phyloP scores from a whole-genome alignment of 2,797 vertebrate species.

The Pseudochirops corinnae region DNA sequence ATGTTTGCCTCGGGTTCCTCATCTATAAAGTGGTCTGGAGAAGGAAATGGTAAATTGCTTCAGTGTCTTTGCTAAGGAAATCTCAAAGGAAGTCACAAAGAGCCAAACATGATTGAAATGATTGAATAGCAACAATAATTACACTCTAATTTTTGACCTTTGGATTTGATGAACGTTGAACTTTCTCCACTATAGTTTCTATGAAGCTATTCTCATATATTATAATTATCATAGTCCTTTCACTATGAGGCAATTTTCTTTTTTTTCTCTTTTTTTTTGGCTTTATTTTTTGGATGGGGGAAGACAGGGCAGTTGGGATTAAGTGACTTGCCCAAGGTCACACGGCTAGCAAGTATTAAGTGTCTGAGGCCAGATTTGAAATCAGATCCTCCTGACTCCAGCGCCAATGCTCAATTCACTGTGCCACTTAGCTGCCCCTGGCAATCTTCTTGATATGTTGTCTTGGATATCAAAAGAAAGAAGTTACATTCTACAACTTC shows the following conservation, averaged over 20 bases:
- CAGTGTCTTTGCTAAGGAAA: background rate
- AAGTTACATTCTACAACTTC: slow-evolving; percentile 18
- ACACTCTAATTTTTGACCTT: background rate
- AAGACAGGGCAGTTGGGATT: too few relatives aligned
- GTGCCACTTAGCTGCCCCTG: too few relatives aligned
- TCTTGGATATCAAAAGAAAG: background rate
- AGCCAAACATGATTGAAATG: background rate
- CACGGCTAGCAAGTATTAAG: too few relatives aligned
- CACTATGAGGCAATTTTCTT: background rate
- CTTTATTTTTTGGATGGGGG: too few relatives aligned
- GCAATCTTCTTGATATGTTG: background rate
- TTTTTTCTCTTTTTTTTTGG: too few relatives aligned
- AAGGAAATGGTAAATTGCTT: background rate
- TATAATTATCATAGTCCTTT: slow-evolving; percentile 10
- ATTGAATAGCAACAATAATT: background rate
- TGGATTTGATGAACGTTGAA: background rate
- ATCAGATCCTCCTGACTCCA: too few relatives aligned
- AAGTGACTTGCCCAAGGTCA: too few relatives aligned
- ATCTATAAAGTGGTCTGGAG: background rate
- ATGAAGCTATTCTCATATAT: background rate
- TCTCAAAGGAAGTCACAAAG: background rate
- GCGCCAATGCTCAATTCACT: too few relatives aligned
- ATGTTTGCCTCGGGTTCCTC: background rate
- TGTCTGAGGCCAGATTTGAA: too few relatives aligned
- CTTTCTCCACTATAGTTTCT: background rate